Percentiles rank a stretch among this genome's conserved stretches.
Evolutionary conservation across 2,797 vertebrate species (phyloP).

Genomic region (Xenentodon cancila): DNA sequence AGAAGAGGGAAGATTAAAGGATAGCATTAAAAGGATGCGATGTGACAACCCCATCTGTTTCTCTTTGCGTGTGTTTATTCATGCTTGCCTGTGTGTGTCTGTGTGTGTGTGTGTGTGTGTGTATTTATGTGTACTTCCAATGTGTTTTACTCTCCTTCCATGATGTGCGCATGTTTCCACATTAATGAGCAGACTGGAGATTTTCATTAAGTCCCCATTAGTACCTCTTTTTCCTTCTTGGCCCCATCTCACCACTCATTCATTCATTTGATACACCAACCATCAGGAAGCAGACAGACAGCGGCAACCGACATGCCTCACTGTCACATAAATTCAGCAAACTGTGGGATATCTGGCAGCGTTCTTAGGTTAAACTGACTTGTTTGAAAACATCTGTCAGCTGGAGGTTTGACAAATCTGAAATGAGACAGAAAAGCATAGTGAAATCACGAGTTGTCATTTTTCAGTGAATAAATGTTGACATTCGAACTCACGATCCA

Average conservation of each 20-base stretch:
- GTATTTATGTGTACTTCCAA: not conserved
- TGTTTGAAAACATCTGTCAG: slow-evolving; percentile 16
- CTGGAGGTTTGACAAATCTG: slow-evolving; percentile 5
- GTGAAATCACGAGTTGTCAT: slow-evolving; percentile 23
- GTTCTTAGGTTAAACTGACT: slow-evolving; percentile 19
- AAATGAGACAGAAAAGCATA: slow-evolving; percentile 18
- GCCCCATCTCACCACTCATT: slow-evolving; percentile 36
- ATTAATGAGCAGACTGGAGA: slow-evolving; percentile 66
- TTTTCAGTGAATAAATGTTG: slow-evolving; percentile 1
- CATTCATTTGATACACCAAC: slow-evolving; percentile 57
- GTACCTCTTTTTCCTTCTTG: slow-evolving; percentile 41
- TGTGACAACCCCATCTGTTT: slow-evolving; percentile 57
- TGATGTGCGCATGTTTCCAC: slow-evolving; percentile 47
- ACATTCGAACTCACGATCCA: not conserved
- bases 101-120: too few relatives aligned
- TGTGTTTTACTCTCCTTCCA: slow-evolving; percentile 11
- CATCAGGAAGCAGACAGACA: slow-evolving; percentile 26
- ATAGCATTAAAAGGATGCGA: slow-evolving; percentile 28
- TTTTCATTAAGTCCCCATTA: slow-evolving; percentile 72
- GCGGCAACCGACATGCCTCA: slow-evolving; percentile 3
- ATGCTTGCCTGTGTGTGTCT: slow-evolving; percentile 7
- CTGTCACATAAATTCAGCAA: slow-evolving; percentile 30
- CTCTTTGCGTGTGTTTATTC: slow-evolving; percentile 5
- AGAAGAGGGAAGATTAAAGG: slow-evolving; percentile 28
- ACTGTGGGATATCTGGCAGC: slow-evolving; percentile 11